Evolutionary conservation across 1,140 invertebrate species (phyloP), one percentile per base, ranked within the genome.

Genomic region (Drosophila micromelanica): DNA sequence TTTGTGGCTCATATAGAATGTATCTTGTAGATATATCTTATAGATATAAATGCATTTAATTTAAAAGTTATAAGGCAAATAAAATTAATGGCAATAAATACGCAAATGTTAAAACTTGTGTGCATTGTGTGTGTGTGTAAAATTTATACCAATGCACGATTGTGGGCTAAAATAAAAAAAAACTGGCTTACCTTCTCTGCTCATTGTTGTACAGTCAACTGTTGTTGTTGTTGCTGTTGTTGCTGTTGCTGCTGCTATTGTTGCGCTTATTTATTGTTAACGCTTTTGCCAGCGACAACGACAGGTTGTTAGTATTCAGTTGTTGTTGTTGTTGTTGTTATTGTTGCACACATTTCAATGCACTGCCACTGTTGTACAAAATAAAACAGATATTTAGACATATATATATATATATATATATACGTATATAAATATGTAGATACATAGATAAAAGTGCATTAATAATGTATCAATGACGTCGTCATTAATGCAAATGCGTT

Each of bases 151-250:
- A 54, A 51, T 68, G 63, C 68, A 73, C 51, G 71, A 68, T 49
- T 80, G 73, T 76, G 73, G 78, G 78, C 68, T 77, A 76, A 65
- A 61, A 75, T 67, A 76, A 80, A 86, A 76, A 80, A 86, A 87
- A 87, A 87, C 84, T 87, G 84, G 84, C 84, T 87, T 87, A 87
- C 84, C 84, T 87, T 87, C 84, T 87, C 84, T 82, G 79, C 76
- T 79, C 84, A 87, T 87, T 87, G 84, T 89, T 87, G 85, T 81
- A 86, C 82, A 81, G 79, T 76, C 64, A 76, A 76, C 61, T 68
- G 76, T 62, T 63, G 78, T 59, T 69, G 77, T 71, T 61, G 67
- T 60, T 55, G 54, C 56, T 72, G 70, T 40, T 68, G 45, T 60
- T 57, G 46, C 43, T 68, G 52, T 27, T 73, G 63, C 9, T 57